Base-by-base conservation (phyloP, 2,888 invertebrate genomes). In the Sclerodermus sp. region DNA sequence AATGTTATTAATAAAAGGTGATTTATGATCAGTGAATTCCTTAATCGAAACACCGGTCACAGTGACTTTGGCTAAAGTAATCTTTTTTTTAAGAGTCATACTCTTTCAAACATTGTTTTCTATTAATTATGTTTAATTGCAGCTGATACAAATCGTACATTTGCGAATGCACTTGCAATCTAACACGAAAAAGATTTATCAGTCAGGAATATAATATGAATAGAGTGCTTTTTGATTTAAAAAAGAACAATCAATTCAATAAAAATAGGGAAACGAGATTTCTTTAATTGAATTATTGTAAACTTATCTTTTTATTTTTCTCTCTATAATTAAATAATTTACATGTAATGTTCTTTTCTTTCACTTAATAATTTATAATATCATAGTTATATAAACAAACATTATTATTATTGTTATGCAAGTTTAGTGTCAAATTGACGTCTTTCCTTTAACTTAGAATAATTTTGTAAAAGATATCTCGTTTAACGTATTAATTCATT, bases 401-500 rank as follows among this genome's bases (percentile, higher is more conserved):
- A 9, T 30, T 30, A 30, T 30, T 9, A 30, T 30, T 30, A 9
- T 9, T 30, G 10, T 30, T 30, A 47, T 50, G 45, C 23, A 37
- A 52, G 41, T 51, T 50, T 42, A 14, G 23, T 5, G 23, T 5
- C 4, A 23, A 23, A 5, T 23, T 23, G 23, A 23, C 8, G 3
- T 10, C 4, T 34, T 34, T 34, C 10, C 12, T 12, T 34, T 4
- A 6, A 34, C 12, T 12, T 12, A 14, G 12, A 14, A 6, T 4
- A 34, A 10, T 34, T 14, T 38, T 8, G 8, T 23, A 45, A 51
- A 54, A 51, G 42, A 51, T 50, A 51, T 54, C 46, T 58, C 31
- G 42, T 36, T 48, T 52, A 18, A 29, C 37, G 46, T 40, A 49
- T 57, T 46, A 40, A 47, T 58, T 51, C 47, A 53, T 51, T 52